Conservation (phyloP, 1,140 invertebrate genomes). For the Phymorhynchus buccinoides region DNA sequence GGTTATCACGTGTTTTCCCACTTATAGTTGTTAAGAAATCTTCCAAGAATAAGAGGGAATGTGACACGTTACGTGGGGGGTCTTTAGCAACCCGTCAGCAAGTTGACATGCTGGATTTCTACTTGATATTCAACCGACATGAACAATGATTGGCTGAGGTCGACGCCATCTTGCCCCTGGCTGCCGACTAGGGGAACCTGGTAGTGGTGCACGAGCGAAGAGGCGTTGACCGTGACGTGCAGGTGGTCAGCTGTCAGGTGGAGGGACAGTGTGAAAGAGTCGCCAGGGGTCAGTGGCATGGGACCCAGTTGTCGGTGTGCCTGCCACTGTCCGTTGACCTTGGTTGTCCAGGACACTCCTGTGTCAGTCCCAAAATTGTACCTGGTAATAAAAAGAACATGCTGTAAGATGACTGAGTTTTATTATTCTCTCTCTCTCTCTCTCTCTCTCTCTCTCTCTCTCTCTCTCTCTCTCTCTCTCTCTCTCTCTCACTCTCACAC, state of each 20-base stretch:
- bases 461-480: background rate
- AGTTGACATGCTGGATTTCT: background rate
- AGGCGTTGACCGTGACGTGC: background rate
- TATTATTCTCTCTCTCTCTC: background rate
- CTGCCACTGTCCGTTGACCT: background rate
- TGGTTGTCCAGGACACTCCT: background rate
- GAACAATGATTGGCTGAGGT: background rate
- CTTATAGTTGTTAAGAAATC: too few species aligned
- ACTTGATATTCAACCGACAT: background rate
- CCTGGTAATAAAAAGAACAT: background rate
- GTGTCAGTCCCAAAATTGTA: background rate
- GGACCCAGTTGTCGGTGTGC: background rate
- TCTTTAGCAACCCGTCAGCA: background rate
- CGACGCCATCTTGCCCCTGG: background rate
- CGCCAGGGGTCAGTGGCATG: background rate
- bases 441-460: conserved; percentile 10
- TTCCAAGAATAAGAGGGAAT: too few species aligned
- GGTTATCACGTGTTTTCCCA: too few species aligned
- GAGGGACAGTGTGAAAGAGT: background rate
- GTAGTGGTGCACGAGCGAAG: background rate
- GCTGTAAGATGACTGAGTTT: background rate
- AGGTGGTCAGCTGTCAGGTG: background rate
- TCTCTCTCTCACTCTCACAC: too few species aligned
- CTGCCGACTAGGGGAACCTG: background rate
- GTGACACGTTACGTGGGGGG: too few species aligned